Evolutionary conservation across 2,797 vertebrate genomes (phyloP).

Genomic region (Arnoldichthys spilopterus): DNA sequence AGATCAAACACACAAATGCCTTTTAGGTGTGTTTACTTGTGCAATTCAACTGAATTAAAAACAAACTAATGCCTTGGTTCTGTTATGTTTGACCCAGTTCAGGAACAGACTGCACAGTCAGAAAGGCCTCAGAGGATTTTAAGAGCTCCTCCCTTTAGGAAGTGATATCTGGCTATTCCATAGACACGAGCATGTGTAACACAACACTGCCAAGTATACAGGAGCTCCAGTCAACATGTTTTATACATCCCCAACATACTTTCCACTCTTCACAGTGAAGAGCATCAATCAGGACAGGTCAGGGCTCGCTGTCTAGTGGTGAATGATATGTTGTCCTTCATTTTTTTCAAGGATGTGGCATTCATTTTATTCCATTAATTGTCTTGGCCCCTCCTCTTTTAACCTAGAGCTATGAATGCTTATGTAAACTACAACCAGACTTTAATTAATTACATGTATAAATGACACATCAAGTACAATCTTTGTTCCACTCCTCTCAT

Average conservation of each 20-base stretch:
- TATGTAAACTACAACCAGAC: neutral
- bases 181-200: constrained; percentile 23
- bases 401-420: neutral
- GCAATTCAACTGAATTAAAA: constrained; percentile 6
- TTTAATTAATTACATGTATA: neutral
- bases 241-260: constrained; percentile 65
- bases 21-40: constrained; percentile 32
- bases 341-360: constrained; percentile 20
- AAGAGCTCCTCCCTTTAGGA: neutral
- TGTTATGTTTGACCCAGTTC: constrained; percentile 5
- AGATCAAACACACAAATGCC: constrained; percentile 3
- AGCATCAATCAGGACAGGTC: constrained; percentile 37
- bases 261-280: constrained; percentile 59
- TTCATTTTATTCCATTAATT: neutral
- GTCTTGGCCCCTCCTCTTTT: neutral
- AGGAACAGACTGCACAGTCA: neutral
- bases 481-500: too few species aligned
- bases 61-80: constrained; percentile 1
- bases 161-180: constrained; percentile 2
- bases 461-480: neutral
- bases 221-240: constrained; percentile 46
- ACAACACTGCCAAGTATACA: neutral
- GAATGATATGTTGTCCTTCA: constrained; percentile 1
- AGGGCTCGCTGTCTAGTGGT: constrained; percentile 10
- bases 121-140: constrained; percentile 6